Percentiles rank a stretch among this genome's conserved stretches.
These are phyloP conservation scores for Trissolcus japonicus DNA, from an alignment of 2,888 invertebrate species.

Conservation along the genomic window DNA sequence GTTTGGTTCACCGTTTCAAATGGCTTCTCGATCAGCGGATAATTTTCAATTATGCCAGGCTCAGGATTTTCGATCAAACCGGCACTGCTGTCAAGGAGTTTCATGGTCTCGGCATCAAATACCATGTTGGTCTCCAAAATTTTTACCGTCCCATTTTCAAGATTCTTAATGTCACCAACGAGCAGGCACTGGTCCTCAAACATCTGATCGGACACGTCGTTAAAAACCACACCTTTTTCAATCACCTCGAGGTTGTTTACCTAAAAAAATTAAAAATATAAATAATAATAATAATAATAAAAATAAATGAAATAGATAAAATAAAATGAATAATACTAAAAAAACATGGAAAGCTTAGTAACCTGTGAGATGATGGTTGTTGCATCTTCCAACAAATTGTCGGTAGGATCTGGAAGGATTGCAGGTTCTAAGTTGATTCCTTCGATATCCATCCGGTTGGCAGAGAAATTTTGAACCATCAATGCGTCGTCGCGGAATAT, in stretches of 20 bases:
- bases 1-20: conserved; percentile 25
- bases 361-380: conserved; percentile 69
- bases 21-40: conserved; percentile 54
- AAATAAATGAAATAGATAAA: neutral
- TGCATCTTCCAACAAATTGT: conserved; percentile 65
- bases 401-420: conserved; percentile 68
- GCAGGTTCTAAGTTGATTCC: conserved; percentile 70
- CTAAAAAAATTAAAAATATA: conserved; percentile 48
- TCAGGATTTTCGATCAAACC: conserved; percentile 57
- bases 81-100: conserved; percentile 63
- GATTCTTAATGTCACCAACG: conserved; percentile 67
- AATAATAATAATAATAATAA: neutral
- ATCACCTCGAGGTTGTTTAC: conserved; percentile 70
- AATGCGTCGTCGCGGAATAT: conserved; percentile 72
- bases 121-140: conserved; percentile 66
- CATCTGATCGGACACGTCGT: conserved; percentile 65
- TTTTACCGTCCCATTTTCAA: conserved; percentile 66
- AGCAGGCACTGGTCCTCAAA: conserved; percentile 67
- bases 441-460: conserved; percentile 68
- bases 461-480: conserved; percentile 68
- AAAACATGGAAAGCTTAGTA: neutral
- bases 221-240: conserved; percentile 66
- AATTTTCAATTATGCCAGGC: conserved; percentile 63
- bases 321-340: no score
- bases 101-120: conserved; percentile 67